Evolutionary conservation across 2,113 vertebrate species (phyloP), one percentile per base, ranked within the genome.

Genomic region (Oostethus manadensis): DNA sequence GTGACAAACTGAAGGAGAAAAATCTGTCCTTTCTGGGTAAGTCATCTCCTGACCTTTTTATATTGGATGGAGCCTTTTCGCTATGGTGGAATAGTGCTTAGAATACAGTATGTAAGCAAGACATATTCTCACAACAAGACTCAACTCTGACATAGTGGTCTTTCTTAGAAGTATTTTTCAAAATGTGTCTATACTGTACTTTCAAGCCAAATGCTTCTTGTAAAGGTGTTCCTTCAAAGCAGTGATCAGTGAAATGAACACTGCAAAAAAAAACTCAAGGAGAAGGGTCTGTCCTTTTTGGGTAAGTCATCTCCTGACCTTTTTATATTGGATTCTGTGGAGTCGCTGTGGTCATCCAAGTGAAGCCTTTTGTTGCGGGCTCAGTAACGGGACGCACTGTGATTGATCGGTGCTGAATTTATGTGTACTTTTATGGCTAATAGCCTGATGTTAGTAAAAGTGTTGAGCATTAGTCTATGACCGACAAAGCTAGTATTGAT

Each of bases 1-100:
- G 91, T 82, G 93, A 97, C 82, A 91, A 94, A 74, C 93, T 99
- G 73, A 83, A 92, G 58, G 92, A 94, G 85, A 93, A 81, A 78
- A 97, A 94, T 70, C 88, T 99, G 58, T 93, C 96, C 23, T 99
- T 98, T 83, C 84, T 98, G 66, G 95, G 97, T 98, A 90, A 94
- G 94, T 60, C 35, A 11, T 53, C 26, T 45, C n/a, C 48, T 60
- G 1, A 77, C 47, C 22, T 62, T 33, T 33, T 33, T 50, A 50
- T 8, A 18, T 17, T n/a, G 8, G 4, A 1, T 29, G 20, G 62
- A 23, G 16, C 23, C 17, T 65, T 73, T 57, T n/a, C n/a, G n/a
- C n/a, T n/a, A n/a, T n/a, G n/a, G n/a, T n/a, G n/a, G n/a, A n/a
- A n/a, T n/a, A n/a, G n/a, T n/a, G n/a, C n/a, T n/a, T n/a, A n/a